Base-by-base conservation (phyloP, 2,888 invertebrate genomes). In the Acanthosoma haemorrhoidale region DNA sequence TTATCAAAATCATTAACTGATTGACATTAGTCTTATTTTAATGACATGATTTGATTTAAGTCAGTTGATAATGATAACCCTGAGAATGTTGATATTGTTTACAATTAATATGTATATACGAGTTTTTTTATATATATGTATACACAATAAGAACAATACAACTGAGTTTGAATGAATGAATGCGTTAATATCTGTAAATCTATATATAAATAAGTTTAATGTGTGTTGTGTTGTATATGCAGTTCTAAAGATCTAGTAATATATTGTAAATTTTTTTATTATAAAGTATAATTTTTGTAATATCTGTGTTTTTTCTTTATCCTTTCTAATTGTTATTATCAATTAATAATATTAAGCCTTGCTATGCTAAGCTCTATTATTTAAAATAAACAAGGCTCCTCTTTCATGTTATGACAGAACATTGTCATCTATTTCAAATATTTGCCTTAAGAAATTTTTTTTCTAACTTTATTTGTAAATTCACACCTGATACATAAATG, bases 271-370 rank as follows among this genome's bases (percentile, higher is more conserved):
- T 51, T 51, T 51, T 51, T 51, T 18, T 51, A 51, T 51, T 25
- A 51, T 51, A 51, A 51, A 51, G 51, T 51, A 51, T 51, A 51
- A 51, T 51, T 51, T n/a, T 51, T 51, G n/a, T 51, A 51, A 51
- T 3, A 51, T n/a, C 21, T 51, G 51, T 51, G 21, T 51, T 51
- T 21, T 51, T 51, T 51, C n/a, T 25, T n/a, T 51, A 29, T n/a
- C 51, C 51, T 21, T 51, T 25, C 51, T 51, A 5, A 25, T 51
- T 51, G 21, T 51, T 51, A 25, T 25, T n/a, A 2, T 51, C n/a
- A n/a, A n/a, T n/a, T n/a, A n/a, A n/a, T n/a, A n/a, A n/a, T n/a
- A n/a, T n/a, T n/a, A n/a, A n/a, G n/a, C n/a, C n/a, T n/a, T n/a
- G n/a, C n/a, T n/a, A n/a, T n/a, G n/a, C n/a, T n/a, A n/a, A n/a